phyloP scores from a whole-genome alignment of 2,888 invertebrate species.

The Patella ulyssiponensis region DNA sequence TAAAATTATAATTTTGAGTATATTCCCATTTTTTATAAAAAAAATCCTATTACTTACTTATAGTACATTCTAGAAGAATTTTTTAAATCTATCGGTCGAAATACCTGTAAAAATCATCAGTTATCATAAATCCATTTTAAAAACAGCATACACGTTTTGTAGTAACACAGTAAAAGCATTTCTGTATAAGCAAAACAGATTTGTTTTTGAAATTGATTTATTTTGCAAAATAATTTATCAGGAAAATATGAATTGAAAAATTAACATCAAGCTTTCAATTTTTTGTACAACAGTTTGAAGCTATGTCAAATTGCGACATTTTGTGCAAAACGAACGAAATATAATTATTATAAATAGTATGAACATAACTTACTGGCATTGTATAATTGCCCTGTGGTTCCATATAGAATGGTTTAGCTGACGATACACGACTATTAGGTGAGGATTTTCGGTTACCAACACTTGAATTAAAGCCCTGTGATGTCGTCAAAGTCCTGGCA shows the following conservation, averaged over 20 bases:
- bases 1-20: no score
- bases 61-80: constrained; percentile 66
- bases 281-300: no score
- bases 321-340: no score
- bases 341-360: no score
- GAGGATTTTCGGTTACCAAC: neutral
- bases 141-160: neutral
- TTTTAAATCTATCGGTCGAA: constrained; percentile 56
- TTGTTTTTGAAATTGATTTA: no score
- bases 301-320: no score
- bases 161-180: no score
- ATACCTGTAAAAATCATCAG: constrained; percentile 48
- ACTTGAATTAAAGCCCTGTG: constrained; percentile 4
- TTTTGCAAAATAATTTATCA: no score
- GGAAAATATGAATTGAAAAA: no score
- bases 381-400: constrained; percentile 50
- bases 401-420: constrained; percentile 45
- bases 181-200: no score
- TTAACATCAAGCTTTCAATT: no score
- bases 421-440: neutral
- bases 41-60: constrained; percentile 45
- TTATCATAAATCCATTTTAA: neutral
- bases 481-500: neutral
- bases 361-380: constrained; percentile 44
- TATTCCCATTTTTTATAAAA: no score